Evolutionary conservation across 2,888 invertebrate species (phyloP).

Genomic region (Lasius fuliginosus): DNA sequence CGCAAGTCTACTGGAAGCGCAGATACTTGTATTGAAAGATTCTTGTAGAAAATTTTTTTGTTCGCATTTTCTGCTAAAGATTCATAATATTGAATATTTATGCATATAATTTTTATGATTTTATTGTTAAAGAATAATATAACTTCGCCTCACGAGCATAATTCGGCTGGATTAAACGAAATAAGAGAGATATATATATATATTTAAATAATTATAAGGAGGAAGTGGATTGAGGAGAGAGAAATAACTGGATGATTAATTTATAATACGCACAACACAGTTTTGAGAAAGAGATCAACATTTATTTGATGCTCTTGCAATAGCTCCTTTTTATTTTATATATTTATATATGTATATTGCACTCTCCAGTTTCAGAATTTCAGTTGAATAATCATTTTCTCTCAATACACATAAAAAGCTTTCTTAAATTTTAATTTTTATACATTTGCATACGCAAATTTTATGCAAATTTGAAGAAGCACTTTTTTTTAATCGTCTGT

Average conservation of each 20-base stretch:
- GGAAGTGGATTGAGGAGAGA: constrained; percentile 11
- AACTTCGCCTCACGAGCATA: background rate
- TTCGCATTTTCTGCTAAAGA: background rate
- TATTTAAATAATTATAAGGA: background rate
- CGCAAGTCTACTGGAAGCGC: no score
- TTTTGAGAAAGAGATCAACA: constrained; percentile 85
- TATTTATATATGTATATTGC: no score
- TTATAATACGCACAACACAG: constrained; percentile 59
- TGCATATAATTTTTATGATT: background rate
- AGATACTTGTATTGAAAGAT: no score
- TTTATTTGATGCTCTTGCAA: constrained; percentile 85
- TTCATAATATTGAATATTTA: background rate
- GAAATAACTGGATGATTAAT: constrained; percentile 7
- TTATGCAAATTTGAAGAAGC: background rate
- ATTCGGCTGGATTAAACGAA: background rate
- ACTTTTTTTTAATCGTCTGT: background rate
- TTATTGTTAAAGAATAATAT: background rate
- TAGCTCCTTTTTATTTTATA: constrained; percentile 66
- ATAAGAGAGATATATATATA: background rate
- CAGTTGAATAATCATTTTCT: no score
- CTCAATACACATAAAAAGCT: no score
- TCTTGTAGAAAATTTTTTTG: no score
- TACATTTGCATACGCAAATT: no score
- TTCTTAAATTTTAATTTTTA: no score
- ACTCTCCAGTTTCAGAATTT: no score